phyloP scores from a whole-genome alignment of 2,797 vertebrate genomes.

The Hydrolagus colliei region DNA sequence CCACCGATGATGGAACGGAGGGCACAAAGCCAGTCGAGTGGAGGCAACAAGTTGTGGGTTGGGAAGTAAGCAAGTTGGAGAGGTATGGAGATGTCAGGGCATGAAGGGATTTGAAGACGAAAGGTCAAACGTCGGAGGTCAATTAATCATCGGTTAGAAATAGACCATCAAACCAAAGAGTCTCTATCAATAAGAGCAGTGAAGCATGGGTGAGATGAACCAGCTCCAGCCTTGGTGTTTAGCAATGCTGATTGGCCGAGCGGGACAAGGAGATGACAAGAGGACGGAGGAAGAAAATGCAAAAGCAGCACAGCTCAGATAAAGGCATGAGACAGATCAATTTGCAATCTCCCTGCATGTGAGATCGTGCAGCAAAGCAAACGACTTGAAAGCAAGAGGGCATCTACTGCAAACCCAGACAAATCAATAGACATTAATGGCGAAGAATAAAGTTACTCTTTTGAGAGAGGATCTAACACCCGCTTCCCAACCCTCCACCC shows the following conservation, averaged over 20 bases:
- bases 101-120: no score
- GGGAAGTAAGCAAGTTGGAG: no score
- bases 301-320: conserved; percentile 68
- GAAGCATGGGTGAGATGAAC: conserved; percentile 72
- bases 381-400: conserved; percentile 78
- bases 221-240: conserved; percentile 69
- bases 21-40: no score
- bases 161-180: conserved; percentile 76
- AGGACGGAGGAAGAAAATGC: conserved; percentile 56
- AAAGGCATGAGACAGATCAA: conserved; percentile 84
- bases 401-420: conserved; percentile 79
- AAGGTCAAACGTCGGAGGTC: conserved; percentile 63
- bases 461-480: conserved; percentile 47
- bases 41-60: no score
- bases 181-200: conserved; percentile 69
- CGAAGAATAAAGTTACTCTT: conserved; percentile 54
- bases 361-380: conserved; percentile 75
- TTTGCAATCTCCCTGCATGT: conserved; percentile 84
- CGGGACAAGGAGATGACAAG: conserved; percentile 48
- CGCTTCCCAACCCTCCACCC: conserved; percentile 40
- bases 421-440: conserved; percentile 94
- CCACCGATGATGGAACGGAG: no score
- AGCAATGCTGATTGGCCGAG: conserved; percentile 67
- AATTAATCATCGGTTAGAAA: conserved; percentile 77
- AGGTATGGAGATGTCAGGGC: no score